These are phyloP conservation scores for Iphiclides podalirius DNA, from an alignment of 2,888 invertebrate species.

Conservation along the genomic window DNA sequence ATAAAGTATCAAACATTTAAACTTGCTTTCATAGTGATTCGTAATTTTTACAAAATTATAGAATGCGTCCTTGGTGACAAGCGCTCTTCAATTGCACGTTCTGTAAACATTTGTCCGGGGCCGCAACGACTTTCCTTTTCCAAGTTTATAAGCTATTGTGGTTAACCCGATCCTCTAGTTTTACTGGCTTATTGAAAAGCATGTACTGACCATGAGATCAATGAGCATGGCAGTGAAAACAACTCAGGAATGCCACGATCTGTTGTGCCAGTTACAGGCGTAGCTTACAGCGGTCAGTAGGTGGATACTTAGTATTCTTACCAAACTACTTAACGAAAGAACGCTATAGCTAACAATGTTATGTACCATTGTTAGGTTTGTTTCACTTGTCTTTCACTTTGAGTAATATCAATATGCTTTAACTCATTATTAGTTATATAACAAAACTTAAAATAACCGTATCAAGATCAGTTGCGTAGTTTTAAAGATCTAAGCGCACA, in stretches of 20 bases:
- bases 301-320: conserved; percentile 19
- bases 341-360: conserved; percentile 7
- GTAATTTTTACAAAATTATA: too few relatives aligned
- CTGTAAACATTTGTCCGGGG: conserved; percentile 56
- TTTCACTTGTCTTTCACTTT: conserved; percentile 14
- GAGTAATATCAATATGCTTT: conserved; percentile 6
- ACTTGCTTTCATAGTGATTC: too few relatives aligned
- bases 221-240: conserved; percentile 30
- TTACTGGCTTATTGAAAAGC: conserved; percentile 26
- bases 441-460: too few relatives aligned
- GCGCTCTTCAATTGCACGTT: conserved; percentile 45
- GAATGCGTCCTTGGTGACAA: conserved; percentile 30
- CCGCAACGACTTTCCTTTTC: conserved; percentile 67
- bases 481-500: too few relatives aligned
- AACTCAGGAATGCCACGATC: conserved; percentile 22
- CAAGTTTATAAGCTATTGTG: conserved; percentile 61
- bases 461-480: too few relatives aligned
- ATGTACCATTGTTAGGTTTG: conserved; percentile 18
- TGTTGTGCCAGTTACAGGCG: conserved; percentile 11
- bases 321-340: conserved; percentile 7
- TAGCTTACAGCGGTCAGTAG: conserved; percentile 19
- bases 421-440: too few relatives aligned
- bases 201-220: conserved; percentile 28
- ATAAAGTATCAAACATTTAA: too few relatives aligned
- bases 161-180: conserved; percentile 56